A percentile compares a stretch with the other conserved stretches of the same genome.
These are phyloP conservation scores for Thripadectes ignobilis DNA, from an alignment of 2,797 vertebrate genomes.

Conservation along the genomic window DNA sequence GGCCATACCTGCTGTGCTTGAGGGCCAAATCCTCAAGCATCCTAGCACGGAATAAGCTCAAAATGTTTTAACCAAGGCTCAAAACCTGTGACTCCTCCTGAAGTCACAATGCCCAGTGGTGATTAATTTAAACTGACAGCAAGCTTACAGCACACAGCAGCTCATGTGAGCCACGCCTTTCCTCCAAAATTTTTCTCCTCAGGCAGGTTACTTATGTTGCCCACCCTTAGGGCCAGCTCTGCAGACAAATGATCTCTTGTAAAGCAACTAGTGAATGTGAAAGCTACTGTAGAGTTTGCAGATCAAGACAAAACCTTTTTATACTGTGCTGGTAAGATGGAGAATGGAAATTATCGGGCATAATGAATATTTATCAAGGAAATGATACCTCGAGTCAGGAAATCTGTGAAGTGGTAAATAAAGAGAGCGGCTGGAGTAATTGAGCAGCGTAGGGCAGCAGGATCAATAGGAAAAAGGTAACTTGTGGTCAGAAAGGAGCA, in stretches of 20 bases:
- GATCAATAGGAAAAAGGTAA: not conserved
- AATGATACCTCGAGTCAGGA: not conserved
- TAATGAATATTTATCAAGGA: constrained; percentile 6
- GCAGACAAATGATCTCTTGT: not conserved
- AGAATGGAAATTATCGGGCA: not conserved
- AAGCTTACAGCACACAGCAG: fast-evolving
- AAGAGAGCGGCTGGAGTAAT: not conserved
- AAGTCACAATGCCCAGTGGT: not conserved
- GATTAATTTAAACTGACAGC: not conserved
- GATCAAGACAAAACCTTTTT: not conserved
- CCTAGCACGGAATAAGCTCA: not conserved
- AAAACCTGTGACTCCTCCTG: not conserved
- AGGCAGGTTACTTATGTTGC: not conserved
- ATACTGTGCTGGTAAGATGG: not conserved
- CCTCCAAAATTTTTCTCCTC: not conserved
- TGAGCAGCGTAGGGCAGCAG: fast-evolving
- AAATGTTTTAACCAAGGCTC: not conserved
- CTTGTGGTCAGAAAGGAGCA: not conserved
- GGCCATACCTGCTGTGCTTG: not conserved
- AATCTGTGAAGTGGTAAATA: not conserved
- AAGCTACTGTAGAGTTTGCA: not conserved
- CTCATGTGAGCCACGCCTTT: not conserved
- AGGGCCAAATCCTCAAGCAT: not conserved
- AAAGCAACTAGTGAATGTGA: not conserved
- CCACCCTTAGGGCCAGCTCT: not conserved